Evolutionary conservation across 2,888 invertebrate genomes (phyloP).

Genomic region (Xestia sexstrigata): DNA sequence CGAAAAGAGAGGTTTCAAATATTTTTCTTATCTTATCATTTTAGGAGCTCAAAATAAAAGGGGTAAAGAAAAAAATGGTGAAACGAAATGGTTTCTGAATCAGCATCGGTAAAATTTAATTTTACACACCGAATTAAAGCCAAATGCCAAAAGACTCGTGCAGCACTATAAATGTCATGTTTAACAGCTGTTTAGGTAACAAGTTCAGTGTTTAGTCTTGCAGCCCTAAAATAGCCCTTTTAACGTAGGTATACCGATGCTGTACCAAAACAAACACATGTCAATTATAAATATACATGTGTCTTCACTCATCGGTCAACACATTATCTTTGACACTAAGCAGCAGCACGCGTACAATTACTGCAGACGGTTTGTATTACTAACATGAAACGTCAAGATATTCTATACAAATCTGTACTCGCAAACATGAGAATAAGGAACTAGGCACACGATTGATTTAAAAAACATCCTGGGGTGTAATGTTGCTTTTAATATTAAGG

Average conservation of each 20-base stretch:
- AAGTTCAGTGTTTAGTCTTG: neutral
- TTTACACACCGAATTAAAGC: neutral
- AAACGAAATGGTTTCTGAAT: no score
- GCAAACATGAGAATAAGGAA: neutral
- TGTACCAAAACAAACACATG: slow-evolving; percentile 19
- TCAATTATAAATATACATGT: slow-evolving; percentile 11
- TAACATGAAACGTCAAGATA: slow-evolving; percentile 15
- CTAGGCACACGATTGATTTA: neutral
- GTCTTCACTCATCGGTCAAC: slow-evolving; percentile 7
- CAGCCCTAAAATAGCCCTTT: slow-evolving; percentile 18
- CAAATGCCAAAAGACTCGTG: neutral
- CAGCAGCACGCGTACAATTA: slow-evolving; percentile 3
- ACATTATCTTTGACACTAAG: slow-evolving; percentile 31
- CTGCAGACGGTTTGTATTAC: slow-evolving; percentile 2
- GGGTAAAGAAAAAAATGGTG: no score
- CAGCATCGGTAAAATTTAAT: no score
- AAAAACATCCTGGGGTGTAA: neutral
- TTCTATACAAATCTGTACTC: slow-evolving; percentile 4
- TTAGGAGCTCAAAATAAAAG: no score
- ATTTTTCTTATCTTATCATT: no score
- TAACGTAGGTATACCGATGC: neutral
- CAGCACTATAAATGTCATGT: slow-evolving; percentile 6
- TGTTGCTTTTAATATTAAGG: neutral
- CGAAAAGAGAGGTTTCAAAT: no score
- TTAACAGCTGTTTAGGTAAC: neutral